These are phyloP conservation scores for Oceanites oceanicus DNA, from an alignment of 2,113 vertebrate genomes.

Conservation along the genomic window DNA sequence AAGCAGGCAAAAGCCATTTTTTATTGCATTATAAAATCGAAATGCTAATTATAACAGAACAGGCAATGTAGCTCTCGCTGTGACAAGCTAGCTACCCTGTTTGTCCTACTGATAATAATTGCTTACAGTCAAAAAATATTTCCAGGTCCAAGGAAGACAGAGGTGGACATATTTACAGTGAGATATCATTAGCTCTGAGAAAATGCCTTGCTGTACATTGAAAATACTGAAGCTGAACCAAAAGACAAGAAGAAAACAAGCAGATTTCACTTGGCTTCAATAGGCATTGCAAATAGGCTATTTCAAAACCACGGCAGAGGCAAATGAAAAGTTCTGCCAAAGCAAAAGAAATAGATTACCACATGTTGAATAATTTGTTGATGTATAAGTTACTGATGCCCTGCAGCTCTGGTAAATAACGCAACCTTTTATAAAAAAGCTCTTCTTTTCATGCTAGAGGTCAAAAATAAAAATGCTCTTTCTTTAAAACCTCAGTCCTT, in stretches of 20 bases:
- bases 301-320: background rate
- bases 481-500: background rate
- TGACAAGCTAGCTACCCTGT: background rate
- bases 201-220: background rate
- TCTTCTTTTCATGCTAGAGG: background rate
- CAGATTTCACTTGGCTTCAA: background rate
- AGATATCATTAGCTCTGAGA: background rate
- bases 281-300: background rate
- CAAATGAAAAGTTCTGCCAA: background rate
- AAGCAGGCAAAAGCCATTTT: background rate
- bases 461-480: background rate
- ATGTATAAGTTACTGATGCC: background rate
- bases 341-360: constrained; percentile 13
- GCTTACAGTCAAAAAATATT: background rate
- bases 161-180: background rate
- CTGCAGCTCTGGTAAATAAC: constrained; percentile 12
- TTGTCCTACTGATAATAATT: background rate
- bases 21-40: background rate
- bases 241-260: background rate
- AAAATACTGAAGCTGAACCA: background rate
- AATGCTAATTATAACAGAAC: background rate
- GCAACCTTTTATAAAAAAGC: background rate
- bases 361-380: background rate
- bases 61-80: background rate
- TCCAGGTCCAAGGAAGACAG: background rate